These are phyloP conservation scores for Dissostichus mawsoni DNA, from an alignment of 2,113 vertebrate genomes.

Conservation along the genomic window DNA sequence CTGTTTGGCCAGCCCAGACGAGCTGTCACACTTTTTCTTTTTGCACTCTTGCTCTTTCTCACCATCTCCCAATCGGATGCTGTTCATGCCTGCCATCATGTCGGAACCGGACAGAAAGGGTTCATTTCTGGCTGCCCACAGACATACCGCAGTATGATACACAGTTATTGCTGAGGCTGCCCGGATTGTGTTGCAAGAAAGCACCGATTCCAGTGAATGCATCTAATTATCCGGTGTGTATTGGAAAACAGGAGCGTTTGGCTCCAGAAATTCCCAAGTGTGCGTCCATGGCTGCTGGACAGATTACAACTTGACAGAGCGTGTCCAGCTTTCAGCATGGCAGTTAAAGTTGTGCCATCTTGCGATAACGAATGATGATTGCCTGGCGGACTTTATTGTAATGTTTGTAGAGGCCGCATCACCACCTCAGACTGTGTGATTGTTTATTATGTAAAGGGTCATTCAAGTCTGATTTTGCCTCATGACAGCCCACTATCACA, in stretches of 20 bases:
- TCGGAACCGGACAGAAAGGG: not conserved
- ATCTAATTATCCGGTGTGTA: constrained; percentile 78
- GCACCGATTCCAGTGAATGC: constrained; percentile 68
- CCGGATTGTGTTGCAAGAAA: constrained; percentile 6
- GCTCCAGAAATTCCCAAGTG: constrained; percentile 13
- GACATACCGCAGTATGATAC: not conserved
- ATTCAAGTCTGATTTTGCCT: not conserved
- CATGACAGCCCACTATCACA: not conserved
- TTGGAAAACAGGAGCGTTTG: constrained; percentile 46
- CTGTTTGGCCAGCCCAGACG: constrained; percentile 42
- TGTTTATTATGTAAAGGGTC: not conserved
- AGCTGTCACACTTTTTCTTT: constrained; percentile 10
- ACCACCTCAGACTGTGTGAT: not conserved
- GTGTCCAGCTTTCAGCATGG: constrained; percentile 9
- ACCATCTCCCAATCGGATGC: not conserved
- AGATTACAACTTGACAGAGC: constrained; percentile 35
- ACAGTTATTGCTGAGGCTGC: not conserved
- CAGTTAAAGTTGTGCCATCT: constrained; percentile 2
- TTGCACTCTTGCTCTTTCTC: not conserved
- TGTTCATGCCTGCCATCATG: not conserved
- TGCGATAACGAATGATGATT: not conserved
- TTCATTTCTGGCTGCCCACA: not conserved
- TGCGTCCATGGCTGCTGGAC: not conserved
- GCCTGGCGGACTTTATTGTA: not conserved
- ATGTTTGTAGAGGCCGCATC: not conserved